Evolutionary conservation across 2,888 invertebrate genomes (phyloP).

Genomic region (Hedychridium roseum): DNA sequence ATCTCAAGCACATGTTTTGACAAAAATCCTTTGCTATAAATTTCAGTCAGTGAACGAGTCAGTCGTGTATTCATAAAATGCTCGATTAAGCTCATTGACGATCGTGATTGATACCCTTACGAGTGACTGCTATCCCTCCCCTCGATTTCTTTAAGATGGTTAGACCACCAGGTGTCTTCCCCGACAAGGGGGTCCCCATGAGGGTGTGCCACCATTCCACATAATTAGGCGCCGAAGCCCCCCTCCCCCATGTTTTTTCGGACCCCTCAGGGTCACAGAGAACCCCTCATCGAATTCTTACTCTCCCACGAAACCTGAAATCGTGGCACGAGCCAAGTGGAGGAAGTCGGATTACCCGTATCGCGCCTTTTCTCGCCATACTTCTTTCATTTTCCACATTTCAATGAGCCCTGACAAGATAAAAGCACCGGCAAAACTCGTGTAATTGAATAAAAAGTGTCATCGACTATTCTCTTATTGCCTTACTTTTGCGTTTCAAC

Average conservation of each 20-base stretch:
- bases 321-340: conserved; percentile 47
- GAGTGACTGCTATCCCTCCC: too few relatives aligned
- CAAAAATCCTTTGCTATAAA: too few relatives aligned
- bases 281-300: conserved; percentile 26
- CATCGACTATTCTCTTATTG: too few relatives aligned
- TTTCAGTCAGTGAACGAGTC: too few relatives aligned
- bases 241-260: conserved; percentile 28
- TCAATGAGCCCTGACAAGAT: background rate
- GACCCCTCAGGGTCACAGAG: conserved; percentile 34
- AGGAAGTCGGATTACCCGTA: conserved; percentile 1
- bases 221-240: conserved; percentile 49
- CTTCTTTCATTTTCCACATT: background rate
- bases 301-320: conserved; percentile 42
- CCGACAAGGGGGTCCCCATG: conserved; percentile 29
- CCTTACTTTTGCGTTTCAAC: too few relatives aligned
- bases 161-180: conserved; percentile 49
- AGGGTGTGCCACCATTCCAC: conserved; percentile 44
- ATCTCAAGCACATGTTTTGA: too few relatives aligned
- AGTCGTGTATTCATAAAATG: too few relatives aligned
- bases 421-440: too few relatives aligned
- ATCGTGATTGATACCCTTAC: too few relatives aligned
- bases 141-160: conserved; percentile 30
- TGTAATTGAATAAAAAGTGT: too few relatives aligned
- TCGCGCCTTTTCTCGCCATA: conserved; percentile 1
- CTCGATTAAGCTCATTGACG: too few relatives aligned